These are phyloP conservation scores for Carassius auratus DNA, from an alignment of 2,113 vertebrate genomes.

Conservation along the genomic window DNA sequence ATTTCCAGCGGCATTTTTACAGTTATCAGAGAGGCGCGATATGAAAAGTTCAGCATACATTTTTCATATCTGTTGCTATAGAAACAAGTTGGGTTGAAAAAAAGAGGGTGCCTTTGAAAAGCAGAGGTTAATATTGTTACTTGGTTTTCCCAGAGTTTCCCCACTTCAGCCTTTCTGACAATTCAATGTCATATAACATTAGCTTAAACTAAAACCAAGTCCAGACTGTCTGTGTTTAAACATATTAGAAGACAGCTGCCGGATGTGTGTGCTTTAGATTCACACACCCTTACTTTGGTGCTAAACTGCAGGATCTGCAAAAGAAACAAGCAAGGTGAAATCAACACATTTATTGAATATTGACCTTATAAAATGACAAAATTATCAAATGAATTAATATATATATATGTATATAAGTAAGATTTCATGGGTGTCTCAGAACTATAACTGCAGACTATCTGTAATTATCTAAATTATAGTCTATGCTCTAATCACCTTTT, in stretches of 20 bases:
- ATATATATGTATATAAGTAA: neutral
- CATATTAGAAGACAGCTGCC: constrained; percentile 64
- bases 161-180: constrained; percentile 48
- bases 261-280: constrained; percentile 43
- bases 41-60: constrained; percentile 54
- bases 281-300: constrained; percentile 10
- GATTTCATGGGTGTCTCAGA: constrained; percentile 1
- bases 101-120: constrained; percentile 58
- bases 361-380: too few relatives aligned
- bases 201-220: constrained; percentile 27
- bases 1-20: constrained; percentile 8
- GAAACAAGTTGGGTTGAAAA: constrained; percentile 46
- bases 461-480: constrained; percentile 36
- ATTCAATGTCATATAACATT: constrained; percentile 51
- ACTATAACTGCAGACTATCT: constrained; percentile 1
- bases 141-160: constrained; percentile 58
- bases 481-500: constrained; percentile 27
- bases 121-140: constrained; percentile 57
- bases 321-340: constrained; percentile 4
- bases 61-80: constrained; percentile 60
- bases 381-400: neutral
- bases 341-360: neutral
- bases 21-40: neutral
- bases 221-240: constrained; percentile 54
- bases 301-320: neutral